Conservation (phyloP, 2,797 vertebrate genomes). For the Notoglanidium macrostoma region DNA sequence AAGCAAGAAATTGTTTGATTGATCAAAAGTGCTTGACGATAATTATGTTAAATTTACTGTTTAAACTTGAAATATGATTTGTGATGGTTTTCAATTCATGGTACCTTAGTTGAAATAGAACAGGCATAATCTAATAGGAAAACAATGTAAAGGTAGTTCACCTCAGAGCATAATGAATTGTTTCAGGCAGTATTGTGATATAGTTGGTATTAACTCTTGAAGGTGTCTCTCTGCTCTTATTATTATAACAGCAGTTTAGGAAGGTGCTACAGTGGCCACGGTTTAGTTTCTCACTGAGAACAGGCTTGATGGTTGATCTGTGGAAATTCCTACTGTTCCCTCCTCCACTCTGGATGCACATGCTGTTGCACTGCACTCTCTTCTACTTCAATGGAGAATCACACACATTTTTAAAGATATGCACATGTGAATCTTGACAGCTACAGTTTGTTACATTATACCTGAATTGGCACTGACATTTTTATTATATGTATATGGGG, state of each 20-base stretch:
- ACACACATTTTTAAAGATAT: constrained; percentile 33
- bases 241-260: not conserved
- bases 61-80: not conserved
- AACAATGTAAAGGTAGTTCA: not conserved
- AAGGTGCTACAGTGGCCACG: not conserved
- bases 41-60: not conserved
- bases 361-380: constrained; percentile 67
- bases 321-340: constrained; percentile 59
- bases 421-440: not conserved
- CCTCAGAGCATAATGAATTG: not conserved
- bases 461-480: not conserved
- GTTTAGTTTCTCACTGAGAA: not conserved
- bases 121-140: not conserved
- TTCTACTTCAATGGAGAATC: constrained; percentile 49
- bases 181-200: not conserved
- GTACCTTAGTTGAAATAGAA: not conserved
- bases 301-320: not conserved
- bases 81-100: not conserved
- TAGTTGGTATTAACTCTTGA: not conserved
- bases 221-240: not conserved
- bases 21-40: not conserved
- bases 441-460: not conserved
- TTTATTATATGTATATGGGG: not conserved
- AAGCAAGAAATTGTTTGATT: not conserved
- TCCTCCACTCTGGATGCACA: constrained; percentile 67